Conservation (phyloP, 2,113 vertebrate genomes). For the Etheostoma spectabile region DNA sequence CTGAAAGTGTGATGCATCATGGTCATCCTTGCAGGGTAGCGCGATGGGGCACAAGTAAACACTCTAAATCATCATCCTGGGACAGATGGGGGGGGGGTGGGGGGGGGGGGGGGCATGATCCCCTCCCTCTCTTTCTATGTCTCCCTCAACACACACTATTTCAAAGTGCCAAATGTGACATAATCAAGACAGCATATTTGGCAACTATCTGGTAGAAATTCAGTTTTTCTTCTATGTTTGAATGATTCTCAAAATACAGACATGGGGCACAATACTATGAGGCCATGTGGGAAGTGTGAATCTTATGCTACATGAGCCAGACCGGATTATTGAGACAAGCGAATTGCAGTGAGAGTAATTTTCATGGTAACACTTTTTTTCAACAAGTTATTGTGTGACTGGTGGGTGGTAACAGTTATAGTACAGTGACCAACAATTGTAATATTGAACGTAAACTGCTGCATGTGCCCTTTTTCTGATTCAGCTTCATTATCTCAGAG, state of each 20-base stretch:
- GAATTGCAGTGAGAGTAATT: constrained; percentile 38
- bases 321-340: constrained; percentile 48
- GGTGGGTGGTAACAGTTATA: constrained; percentile 41
- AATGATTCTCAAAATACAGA: constrained; percentile 26
- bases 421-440: constrained; percentile 32
- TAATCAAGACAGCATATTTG: constrained; percentile 10
- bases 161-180: constrained; percentile 42
- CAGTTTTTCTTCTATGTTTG: constrained; percentile 5
- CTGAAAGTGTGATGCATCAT: constrained; percentile 80
- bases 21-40: constrained; percentile 67
- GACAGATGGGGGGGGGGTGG: constrained; percentile 62
- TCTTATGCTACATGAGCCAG: constrained; percentile 44
- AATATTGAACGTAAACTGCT: constrained; percentile 10
- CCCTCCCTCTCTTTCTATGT: background rate
- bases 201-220: constrained; percentile 16
- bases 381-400: constrained; percentile 37
- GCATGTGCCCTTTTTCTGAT: background rate
- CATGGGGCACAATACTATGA: constrained; percentile 13
- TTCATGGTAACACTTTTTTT: constrained; percentile 53
- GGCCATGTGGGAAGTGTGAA: constrained; percentile 52
- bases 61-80: constrained; percentile 80
- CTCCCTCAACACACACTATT: constrained; percentile 13
- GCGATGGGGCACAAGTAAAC: constrained; percentile 76
- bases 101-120: constrained; percentile 35
- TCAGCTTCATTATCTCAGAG: constrained; percentile 20